These are phyloP conservation scores for Spea hammondii DNA, from an alignment of 2,797 vertebrate species.

Conservation along the genomic window DNA sequence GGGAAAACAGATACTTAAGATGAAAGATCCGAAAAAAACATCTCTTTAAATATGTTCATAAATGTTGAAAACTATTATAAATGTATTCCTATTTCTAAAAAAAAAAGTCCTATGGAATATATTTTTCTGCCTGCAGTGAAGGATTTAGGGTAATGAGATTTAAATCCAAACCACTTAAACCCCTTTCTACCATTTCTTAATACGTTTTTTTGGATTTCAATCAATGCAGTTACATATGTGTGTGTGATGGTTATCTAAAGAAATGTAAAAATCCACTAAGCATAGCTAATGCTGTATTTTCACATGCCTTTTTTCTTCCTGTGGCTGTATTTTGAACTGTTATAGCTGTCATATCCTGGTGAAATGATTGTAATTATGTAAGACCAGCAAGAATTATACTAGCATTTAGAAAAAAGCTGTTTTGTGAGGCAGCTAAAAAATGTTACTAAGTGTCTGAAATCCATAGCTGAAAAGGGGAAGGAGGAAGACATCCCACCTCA, in stretches of 20 bases:
- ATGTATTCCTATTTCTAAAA: too few species aligned
- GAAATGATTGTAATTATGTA: conserved; percentile 4
- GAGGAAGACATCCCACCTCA: conserved; percentile 14
- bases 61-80: too few species aligned
- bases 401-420: not conserved
- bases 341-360: conserved; percentile 6
- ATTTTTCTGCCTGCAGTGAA: not conserved
- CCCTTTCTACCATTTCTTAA: not conserved
- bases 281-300: not conserved
- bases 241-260: not conserved
- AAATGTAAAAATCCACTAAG: not conserved
- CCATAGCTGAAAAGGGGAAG: not conserved
- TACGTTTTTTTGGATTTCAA: not conserved
- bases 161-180: not conserved
- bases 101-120: too few species aligned
- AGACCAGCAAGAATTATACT: conserved; percentile 18
- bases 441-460: conserved; percentile 27
- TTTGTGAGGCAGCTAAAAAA: conserved; percentile 12
- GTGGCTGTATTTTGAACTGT: not conserved
- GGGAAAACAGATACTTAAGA: too few species aligned
- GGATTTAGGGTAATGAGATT: not conserved
- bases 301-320: not conserved
- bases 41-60: too few species aligned
- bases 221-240: not conserved
- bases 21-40: too few species aligned